Percentiles rank a stretch among this genome's conserved stretches.
Evolutionary conservation across 2,797 vertebrate genomes (phyloP).

Genomic region (Mallotus villosus): DNA sequence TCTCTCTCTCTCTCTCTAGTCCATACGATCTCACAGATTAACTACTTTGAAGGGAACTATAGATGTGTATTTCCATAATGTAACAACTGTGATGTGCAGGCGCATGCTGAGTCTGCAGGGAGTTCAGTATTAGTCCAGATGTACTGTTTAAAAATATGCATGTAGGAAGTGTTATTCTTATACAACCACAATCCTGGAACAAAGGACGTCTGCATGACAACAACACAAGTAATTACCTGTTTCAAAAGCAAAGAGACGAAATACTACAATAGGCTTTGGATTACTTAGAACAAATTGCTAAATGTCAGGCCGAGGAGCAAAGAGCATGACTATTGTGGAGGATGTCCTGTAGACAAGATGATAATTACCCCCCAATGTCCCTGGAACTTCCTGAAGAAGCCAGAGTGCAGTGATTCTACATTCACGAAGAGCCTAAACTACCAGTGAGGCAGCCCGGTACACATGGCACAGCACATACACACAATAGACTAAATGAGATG

Average conservation of each 20-base stretch:
- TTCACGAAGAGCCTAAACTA: constrained; percentile 36
- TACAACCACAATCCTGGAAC: constrained; percentile 19
- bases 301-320: constrained; percentile 26
- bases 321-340: constrained; percentile 29
- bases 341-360: constrained; percentile 7
- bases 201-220: constrained; percentile 24
- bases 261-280: constrained; percentile 11
- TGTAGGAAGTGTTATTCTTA: constrained; percentile 5
- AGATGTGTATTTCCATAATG: background rate
- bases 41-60: too few relatives aligned
- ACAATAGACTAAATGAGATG: constrained; percentile 19
- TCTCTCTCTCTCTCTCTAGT: background rate
- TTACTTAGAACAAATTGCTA: constrained; percentile 11
- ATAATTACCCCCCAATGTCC: constrained; percentile 31
- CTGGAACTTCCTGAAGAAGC: background rate
- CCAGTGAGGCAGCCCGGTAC: background rate
- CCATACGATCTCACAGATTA: too few relatives aligned
- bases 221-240: constrained; percentile 28
- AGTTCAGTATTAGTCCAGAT: background rate
- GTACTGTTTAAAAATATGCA: constrained; percentile 22
- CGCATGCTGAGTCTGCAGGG: background rate
- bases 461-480: constrained; percentile 20
- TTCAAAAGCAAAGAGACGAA: constrained; percentile 16
- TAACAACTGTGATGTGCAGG: background rate
- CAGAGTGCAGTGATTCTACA: constrained; percentile 36